A percentile compares a stretch with the other conserved stretches of the same genome.
phyloP scores from a whole-genome alignment of 2,888 invertebrate genomes.

The Lathronympha strigana region DNA sequence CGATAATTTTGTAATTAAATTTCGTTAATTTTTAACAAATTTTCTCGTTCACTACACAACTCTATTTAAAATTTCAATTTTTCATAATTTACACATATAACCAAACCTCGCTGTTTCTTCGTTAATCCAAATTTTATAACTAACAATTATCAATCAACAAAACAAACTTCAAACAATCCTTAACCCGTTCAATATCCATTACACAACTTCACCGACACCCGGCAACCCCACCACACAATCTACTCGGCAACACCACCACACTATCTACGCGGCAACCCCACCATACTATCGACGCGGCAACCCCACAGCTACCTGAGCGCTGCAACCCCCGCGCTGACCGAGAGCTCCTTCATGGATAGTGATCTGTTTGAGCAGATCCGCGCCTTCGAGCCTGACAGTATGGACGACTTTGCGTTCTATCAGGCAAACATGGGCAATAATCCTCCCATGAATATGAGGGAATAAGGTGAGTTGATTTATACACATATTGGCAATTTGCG shows the following conservation, averaged over 20 bases:
- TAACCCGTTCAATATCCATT: not conserved
- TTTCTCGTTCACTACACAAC: too few relatives aligned
- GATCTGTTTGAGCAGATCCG: constrained; percentile 77
- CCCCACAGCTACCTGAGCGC: constrained; percentile 70
- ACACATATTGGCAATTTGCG: not conserved
- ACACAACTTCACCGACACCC: not conserved
- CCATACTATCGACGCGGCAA: constrained; percentile 23
- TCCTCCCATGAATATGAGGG: constrained; percentile 42
- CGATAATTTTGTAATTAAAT: too few relatives aligned
- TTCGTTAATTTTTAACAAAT: too few relatives aligned
- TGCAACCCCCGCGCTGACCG: constrained; percentile 68
- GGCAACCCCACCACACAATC: not conserved
- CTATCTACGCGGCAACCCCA: constrained; percentile 17
- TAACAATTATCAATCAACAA: too few relatives aligned
- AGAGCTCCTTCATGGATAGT: constrained; percentile 72
- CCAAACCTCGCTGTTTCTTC: too few relatives aligned
- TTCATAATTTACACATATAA: too few relatives aligned
- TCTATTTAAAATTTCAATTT: too few relatives aligned
- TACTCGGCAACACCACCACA: not conserved
- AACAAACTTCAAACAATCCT: not conserved
- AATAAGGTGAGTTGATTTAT: constrained; percentile 19
- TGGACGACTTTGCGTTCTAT: constrained; percentile 73
- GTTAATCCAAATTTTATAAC: too few relatives aligned
- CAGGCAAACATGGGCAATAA: constrained; percentile 56
- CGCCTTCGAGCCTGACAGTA: constrained; percentile 70